phyloP scores from a whole-genome alignment of 2,797 vertebrate species.

The Gymnothorax javanicus region DNA sequence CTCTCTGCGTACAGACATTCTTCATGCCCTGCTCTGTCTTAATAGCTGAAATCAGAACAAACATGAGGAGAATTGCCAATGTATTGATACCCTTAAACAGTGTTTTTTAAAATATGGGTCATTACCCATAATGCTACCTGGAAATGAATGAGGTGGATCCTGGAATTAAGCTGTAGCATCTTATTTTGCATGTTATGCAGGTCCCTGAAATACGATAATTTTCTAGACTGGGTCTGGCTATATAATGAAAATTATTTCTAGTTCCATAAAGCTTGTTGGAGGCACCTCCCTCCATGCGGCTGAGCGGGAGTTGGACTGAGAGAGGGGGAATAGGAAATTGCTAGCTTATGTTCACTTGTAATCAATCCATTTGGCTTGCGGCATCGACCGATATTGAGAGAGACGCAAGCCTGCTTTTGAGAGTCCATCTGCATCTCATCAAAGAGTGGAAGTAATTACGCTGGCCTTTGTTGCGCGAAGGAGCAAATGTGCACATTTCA shows the following conservation, averaged over 20 bases:
- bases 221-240: too few relatives aligned
- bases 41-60: neutral
- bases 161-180: too few relatives aligned
- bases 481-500: too few relatives aligned
- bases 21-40: neutral
- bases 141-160: too few relatives aligned
- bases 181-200: too few relatives aligned
- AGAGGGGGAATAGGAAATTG: too few relatives aligned
- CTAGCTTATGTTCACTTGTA: neutral
- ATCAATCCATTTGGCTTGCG: neutral
- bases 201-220: too few relatives aligned
- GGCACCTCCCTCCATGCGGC: neutral
- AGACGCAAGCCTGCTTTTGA: constrained; percentile 20
- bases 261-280: neutral
- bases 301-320: too few relatives aligned
- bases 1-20: neutral
- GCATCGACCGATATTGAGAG: neutral
- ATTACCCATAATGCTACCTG: too few relatives aligned
- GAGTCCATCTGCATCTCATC: constrained; percentile 9
- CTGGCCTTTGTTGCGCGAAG: constrained; percentile 9
- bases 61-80: neutral
- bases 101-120: too few relatives aligned
- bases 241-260: too few relatives aligned
- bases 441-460: neutral
- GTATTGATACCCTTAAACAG: neutral